Evolutionary conservation across 2,888 invertebrate species (phyloP).

Genomic region (Pterobdella sp.): DNA sequence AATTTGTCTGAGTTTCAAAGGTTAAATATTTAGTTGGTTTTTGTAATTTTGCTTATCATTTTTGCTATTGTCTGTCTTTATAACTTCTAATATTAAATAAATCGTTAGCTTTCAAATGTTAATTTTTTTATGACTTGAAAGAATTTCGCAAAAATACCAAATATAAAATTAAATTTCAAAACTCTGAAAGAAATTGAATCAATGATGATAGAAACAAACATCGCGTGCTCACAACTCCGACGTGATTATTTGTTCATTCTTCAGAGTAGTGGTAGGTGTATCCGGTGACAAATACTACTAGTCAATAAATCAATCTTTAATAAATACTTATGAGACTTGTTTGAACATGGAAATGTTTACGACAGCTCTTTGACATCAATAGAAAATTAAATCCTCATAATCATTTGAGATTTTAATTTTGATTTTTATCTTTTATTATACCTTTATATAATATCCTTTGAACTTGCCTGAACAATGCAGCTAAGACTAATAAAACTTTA

Average conservation of each 20-base stretch:
- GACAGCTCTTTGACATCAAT: not conserved
- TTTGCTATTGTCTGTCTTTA: no score
- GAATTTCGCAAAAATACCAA: not conserved
- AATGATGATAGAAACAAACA: not conserved
- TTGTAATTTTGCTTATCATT: no score
- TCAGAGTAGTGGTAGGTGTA: not conserved
- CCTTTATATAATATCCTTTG: no score
- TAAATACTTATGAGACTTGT: not conserved
- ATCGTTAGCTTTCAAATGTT: no score
- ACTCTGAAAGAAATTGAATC: not conserved
- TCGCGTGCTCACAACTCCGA: not conserved
- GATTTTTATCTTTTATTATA: no score
- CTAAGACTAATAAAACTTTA: no score
- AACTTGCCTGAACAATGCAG: no score
- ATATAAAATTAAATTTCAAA: no score
- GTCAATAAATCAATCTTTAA: not conserved
- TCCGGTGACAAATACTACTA: conserved; percentile 8
- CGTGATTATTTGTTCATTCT: not conserved
- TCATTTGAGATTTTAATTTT: not conserved
- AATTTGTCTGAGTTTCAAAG: no score
- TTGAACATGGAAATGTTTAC: not conserved
- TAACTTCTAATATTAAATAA: no score
- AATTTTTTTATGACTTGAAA: no score
- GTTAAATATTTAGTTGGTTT: no score
- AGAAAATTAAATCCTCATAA: not conserved